These are phyloP conservation scores for Pogona vitticeps DNA, from an alignment of 2,113 vertebrate species.

Conservation along the genomic window DNA sequence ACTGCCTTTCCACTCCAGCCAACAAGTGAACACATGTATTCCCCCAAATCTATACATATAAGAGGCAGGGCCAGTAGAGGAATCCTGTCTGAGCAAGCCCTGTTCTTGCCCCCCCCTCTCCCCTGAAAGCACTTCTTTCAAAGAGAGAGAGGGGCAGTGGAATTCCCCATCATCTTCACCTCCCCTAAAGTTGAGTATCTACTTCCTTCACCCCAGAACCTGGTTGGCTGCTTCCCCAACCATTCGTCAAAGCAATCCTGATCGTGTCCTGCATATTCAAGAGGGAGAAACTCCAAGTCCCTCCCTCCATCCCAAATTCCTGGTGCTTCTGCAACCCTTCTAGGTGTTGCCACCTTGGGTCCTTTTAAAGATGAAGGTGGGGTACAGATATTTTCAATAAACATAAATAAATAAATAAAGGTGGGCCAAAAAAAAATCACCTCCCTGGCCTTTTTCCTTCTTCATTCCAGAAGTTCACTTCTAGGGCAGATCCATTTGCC, in stretches of 20 bases:
- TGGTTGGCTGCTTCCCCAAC: not conserved
- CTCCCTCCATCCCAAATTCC: not conserved
- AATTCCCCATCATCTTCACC: not conserved
- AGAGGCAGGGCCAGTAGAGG: constrained; percentile 8
- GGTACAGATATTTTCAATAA: no score
- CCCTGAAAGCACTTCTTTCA: not conserved
- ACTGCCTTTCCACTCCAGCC: not conserved
- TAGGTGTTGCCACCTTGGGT: not conserved
- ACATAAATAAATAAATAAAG: no score
- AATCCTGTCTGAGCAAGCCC: not conserved
- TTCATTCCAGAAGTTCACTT: not conserved
- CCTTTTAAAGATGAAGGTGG: no score
- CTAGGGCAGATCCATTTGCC: not conserved
- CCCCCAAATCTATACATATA: no score
- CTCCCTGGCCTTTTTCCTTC: no score
- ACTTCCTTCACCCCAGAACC: no score
- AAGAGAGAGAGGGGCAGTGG: not conserved
- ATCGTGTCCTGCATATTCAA: not conserved
- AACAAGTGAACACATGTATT: not conserved
- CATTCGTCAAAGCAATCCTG: not conserved
- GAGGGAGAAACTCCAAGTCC: no score
- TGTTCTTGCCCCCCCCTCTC: no score
- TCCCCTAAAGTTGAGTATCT: no score
- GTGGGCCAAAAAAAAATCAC: not conserved
- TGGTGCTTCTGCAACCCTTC: not conserved